A percentile compares a stretch with the other conserved stretches of the same genome.
phyloP scores from a whole-genome alignment of 1,140 invertebrate genomes.

The Agrypnia vestita region DNA sequence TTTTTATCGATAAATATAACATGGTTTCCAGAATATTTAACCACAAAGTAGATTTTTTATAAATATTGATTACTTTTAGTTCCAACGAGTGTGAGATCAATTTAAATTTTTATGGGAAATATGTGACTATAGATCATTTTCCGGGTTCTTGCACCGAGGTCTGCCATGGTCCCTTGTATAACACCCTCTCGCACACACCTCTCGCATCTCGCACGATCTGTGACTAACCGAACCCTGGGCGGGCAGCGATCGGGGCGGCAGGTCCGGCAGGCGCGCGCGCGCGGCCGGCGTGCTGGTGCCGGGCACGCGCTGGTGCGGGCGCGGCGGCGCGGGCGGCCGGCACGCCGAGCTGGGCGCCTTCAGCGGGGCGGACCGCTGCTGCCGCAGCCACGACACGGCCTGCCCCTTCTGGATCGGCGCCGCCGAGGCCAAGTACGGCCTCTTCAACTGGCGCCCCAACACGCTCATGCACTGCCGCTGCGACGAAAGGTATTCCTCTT shows the following conservation, averaged over 20 bases:
- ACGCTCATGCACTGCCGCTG: constrained; percentile 91
- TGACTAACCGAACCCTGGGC: too few species aligned
- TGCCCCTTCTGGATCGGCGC: constrained; percentile 88
- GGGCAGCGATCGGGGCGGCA: too few species aligned
- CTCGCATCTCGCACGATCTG: too few species aligned
- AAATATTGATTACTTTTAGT: too few species aligned
- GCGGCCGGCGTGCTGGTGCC: constrained; percentile 80
- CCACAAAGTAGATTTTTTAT: too few species aligned
- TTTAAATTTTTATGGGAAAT: too few species aligned
- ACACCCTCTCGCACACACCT: neutral
- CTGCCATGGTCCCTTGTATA: too few species aligned
- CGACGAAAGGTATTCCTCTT: constrained; percentile 86
- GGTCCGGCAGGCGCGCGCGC: constrained; percentile 70
- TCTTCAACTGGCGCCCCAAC: constrained; percentile 89
- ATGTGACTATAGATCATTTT: too few species aligned
- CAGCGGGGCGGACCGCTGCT: constrained; percentile 85
- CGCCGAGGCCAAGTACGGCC: constrained; percentile 83
- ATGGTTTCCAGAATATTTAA: too few species aligned
- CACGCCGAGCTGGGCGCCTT: constrained; percentile 86
- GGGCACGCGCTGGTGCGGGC: constrained; percentile 92
- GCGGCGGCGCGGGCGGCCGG: constrained; percentile 82
- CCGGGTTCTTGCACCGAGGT: too few species aligned
- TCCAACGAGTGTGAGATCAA: too few species aligned
- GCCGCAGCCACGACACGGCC: constrained; percentile 85
- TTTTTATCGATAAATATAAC: too few species aligned